Evolutionary conservation across 2,888 invertebrate genomes (phyloP), one percentile per base, ranked within the genome.

Genomic region (Elmis aenea): DNA sequence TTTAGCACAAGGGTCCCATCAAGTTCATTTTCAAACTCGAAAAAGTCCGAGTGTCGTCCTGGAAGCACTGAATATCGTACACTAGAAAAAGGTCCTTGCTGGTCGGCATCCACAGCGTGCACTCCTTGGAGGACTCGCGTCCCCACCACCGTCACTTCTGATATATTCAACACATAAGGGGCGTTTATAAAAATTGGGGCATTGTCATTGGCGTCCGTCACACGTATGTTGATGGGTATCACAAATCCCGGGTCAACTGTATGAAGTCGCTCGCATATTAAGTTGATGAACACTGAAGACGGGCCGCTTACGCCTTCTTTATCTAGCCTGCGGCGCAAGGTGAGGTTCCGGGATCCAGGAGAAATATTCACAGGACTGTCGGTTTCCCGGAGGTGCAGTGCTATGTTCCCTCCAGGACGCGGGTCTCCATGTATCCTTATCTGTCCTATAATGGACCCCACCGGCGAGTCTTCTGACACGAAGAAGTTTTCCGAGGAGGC

Each of bases 121-220:
- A 88, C 83, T 2, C 83, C 81, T 58, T 82, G 83, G n/a, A 87
- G 70, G 31, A 91, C 83, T 48, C 88, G 69, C 13, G 81, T 74
- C 5, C 83, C 83, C 3, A 71, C 72, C 3, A 78, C 78, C 13
- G 81, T 80, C 54, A 88, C 86, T 76, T 91, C 91, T 0, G 89
- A 88, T 36, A 91, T 79, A 51, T 89, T 86, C 49, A 85, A 74
- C 27, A 80, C 75, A 66, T 87, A 91, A 1, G 90, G 89, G 1
- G 85, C 84, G 48, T 85, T 86, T 40, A 78, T 71, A 74, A 91
- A 91, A 57, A 75, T 74, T 0, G 91, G 91, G 5, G 88, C 84
- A 68, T 92, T 91, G 69, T 92, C 92, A 65, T 92, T 92, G 42
- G 87, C 88, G 67, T 93, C 92, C 49, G 87, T 89, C 38, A 92